A percentile compares a stretch with the other conserved stretches of the same genome.
Conservation (phyloP, 2,113 vertebrate genomes). For the Terrapene triunguis region DNA sequence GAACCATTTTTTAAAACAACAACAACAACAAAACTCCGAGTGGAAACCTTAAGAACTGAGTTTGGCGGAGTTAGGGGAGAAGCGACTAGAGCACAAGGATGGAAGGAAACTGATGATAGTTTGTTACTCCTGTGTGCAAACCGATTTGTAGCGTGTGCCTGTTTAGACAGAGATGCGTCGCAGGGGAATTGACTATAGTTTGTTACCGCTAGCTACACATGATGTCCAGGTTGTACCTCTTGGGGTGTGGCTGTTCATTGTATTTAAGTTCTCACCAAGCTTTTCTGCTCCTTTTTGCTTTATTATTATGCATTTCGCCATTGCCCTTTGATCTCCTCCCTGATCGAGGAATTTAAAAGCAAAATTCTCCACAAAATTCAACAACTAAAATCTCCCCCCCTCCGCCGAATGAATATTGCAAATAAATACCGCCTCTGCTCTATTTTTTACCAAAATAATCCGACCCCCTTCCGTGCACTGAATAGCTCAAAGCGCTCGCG, state of each 20-base stretch:
- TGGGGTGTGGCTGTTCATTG: background rate
- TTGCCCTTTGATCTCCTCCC: background rate
- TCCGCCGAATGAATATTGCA: background rate
- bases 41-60: background rate
- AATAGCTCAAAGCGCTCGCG: rapidly evolving
- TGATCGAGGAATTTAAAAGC: background rate
- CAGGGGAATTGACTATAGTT: background rate
- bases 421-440: rapidly evolving
- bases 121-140: background rate
- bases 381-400: background rate
- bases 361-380: background rate
- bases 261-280: background rate
- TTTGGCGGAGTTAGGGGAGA: background rate
- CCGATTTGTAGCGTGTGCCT: too few species aligned
- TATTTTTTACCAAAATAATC: background rate
- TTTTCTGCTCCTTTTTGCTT: background rate
- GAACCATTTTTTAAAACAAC: background rate
- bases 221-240: background rate
- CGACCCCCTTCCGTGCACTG: rapidly evolving
- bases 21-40: too few species aligned
- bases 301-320: background rate
- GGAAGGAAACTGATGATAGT: background rate
- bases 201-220: background rate
- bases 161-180: background rate
- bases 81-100: background rate